Percentiles rank a stretch among this genome's conserved stretches.
These are phyloP conservation scores for Hippoglossus hippoglossus DNA, from an alignment of 2,797 vertebrate genomes.

Conservation along the genomic window DNA sequence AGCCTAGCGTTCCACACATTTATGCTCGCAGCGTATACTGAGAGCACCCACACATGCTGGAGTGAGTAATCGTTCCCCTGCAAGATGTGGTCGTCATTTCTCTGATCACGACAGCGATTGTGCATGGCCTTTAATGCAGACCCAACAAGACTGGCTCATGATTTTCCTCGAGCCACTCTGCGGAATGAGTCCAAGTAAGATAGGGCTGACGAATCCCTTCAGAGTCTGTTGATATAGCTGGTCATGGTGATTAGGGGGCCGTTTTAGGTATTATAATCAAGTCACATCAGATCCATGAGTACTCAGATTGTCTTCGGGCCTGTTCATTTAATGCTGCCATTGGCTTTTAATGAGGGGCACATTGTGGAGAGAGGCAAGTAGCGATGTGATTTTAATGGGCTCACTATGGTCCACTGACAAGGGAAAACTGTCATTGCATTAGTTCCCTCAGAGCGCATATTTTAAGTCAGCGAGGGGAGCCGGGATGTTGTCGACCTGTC, in stretches of 20 bases:
- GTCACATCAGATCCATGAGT: slow-evolving; percentile 57
- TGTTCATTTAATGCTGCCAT: slow-evolving; percentile 66
- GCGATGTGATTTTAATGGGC: slow-evolving; percentile 75
- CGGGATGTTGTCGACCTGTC: slow-evolving; percentile 44
- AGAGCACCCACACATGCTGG: slow-evolving; percentile 38
- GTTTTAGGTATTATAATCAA: slow-evolving; percentile 68
- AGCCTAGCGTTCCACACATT: slow-evolving; percentile 19
- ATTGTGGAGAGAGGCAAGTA: slow-evolving; percentile 54
- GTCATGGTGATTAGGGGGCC: slow-evolving; percentile 53
- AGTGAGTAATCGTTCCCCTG: slow-evolving; percentile 50
- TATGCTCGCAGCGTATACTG: slow-evolving; percentile 4
- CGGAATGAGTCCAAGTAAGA: slow-evolving; percentile 53
- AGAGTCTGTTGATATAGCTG: slow-evolving; percentile 57
- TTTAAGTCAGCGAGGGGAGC: slow-evolving; percentile 57
- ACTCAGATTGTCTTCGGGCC: slow-evolving; percentile 55
- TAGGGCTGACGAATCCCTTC: slow-evolving; percentile 61
- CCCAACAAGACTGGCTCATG: slow-evolving; percentile 18
- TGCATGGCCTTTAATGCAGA: slow-evolving; percentile 24
- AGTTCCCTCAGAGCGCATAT: slow-evolving; percentile 59
- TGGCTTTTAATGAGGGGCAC: slow-evolving; percentile 71
- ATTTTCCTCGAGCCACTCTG: slow-evolving; percentile 34
- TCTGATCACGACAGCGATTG: slow-evolving; percentile 44
- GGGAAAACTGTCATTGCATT: slow-evolving; percentile 64
- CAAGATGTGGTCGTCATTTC: slow-evolving; percentile 36
- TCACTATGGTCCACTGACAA: slow-evolving; percentile 73